Evolutionary conservation across 2,113 vertebrate species (phyloP).

Genomic region (Spea multiplicata): DNA sequence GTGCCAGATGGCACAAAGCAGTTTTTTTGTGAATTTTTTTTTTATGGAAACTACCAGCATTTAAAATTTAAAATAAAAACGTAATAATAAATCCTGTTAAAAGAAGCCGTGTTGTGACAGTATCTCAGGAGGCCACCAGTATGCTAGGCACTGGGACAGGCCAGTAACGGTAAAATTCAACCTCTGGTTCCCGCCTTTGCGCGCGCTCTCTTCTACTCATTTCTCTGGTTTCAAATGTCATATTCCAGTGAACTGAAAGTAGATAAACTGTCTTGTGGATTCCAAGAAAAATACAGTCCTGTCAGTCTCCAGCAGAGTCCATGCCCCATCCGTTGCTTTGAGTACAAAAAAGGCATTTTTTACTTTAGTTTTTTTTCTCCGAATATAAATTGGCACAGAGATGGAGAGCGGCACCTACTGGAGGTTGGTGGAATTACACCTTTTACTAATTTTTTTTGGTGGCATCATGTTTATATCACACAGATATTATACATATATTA

Average conservation of each 20-base stretch:
- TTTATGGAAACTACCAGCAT: too few relatives aligned
- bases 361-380: conserved; percentile 5
- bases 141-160: background rate
- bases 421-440: background rate
- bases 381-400: conserved; percentile 12
- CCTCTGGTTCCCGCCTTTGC: background rate
- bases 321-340: conserved; percentile 1
- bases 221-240: conserved; percentile 24
- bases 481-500: too few relatives aligned
- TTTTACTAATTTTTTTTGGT: too few relatives aligned
- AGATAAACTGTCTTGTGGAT: conserved; percentile 40
- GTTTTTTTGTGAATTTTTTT: too few relatives aligned
- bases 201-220: background rate
- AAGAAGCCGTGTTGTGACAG: too few relatives aligned
- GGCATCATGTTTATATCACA: too few relatives aligned
- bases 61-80: too few relatives aligned
- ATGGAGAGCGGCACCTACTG: conserved; percentile 36
- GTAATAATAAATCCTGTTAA: too few relatives aligned
- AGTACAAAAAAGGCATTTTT: conserved; percentile 32
- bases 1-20: background rate
- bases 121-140: too few relatives aligned
- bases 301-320: conserved; percentile 28
- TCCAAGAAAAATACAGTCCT: conserved; percentile 33
- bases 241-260: conserved; percentile 25
- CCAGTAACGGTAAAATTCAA: background rate